Conservation (phyloP, 2,113 vertebrate genomes). For the Tetrao urogallus region DNA sequence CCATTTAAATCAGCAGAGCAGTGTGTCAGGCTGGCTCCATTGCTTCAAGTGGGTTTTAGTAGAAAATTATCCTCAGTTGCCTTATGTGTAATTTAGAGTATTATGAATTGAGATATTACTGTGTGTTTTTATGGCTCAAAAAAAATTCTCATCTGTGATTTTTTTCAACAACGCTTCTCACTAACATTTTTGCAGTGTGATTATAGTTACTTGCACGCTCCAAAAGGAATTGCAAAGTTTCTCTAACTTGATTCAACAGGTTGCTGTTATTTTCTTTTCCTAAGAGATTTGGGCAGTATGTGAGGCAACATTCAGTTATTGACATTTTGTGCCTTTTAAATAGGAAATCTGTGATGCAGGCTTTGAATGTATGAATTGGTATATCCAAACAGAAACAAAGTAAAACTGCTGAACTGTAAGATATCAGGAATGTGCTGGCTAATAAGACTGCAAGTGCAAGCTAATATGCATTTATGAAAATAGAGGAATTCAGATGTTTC, state of each 20-base stretch:
- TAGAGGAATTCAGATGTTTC: background rate
- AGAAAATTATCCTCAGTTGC: background rate
- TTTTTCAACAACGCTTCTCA: background rate
- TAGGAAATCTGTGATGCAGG: background rate
- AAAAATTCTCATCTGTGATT: background rate
- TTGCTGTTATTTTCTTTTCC: background rate
- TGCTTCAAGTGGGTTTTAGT: background rate
- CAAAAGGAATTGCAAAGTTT: background rate
- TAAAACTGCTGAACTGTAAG: background rate
- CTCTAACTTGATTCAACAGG: background rate
- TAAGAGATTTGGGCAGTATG: background rate
- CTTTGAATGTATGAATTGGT: background rate
- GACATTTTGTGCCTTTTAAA: background rate
- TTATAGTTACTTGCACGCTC: background rate
- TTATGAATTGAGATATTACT: background rate
- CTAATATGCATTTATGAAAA: background rate
- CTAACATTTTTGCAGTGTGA: background rate
- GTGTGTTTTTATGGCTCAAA: background rate
- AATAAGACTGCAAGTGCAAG: background rate
- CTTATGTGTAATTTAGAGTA: background rate
- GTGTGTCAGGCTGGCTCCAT: background rate
- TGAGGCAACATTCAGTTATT: background rate
- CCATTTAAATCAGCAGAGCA: background rate
- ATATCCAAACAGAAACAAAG: background rate
- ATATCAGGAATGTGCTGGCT: background rate